phyloP scores from a whole-genome alignment of 2,888 invertebrate species.

The Phasia obesa region DNA sequence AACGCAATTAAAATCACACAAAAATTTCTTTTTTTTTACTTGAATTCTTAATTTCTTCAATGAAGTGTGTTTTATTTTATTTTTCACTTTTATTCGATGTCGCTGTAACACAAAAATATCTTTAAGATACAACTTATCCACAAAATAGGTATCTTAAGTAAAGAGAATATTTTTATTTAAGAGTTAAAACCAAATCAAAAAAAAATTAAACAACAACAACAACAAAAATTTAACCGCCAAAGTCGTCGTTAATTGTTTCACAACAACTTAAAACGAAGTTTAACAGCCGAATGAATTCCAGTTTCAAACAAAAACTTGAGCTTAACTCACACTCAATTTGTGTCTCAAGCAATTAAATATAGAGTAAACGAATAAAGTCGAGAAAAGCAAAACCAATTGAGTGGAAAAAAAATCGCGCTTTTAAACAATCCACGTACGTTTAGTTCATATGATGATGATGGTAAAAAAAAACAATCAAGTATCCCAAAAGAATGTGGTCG shows the following conservation, averaged over 20 bases:
- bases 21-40: conserved; percentile 20
- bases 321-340: conserved; percentile 46
- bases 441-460: conserved; percentile 49
- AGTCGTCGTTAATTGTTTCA: conserved; percentile 40
- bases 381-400: conserved; percentile 20
- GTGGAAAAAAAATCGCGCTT: conserved; percentile 55
- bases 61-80: conserved; percentile 25
- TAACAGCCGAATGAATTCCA: conserved; percentile 67
- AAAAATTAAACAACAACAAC: not conserved
- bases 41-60: conserved; percentile 34
- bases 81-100: conserved; percentile 14
- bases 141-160: not conserved
- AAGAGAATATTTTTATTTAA: conserved; percentile 17
- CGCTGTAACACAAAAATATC: conserved; percentile 22
- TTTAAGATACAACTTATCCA: conserved; percentile 40
- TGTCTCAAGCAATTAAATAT: conserved; percentile 34
- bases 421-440: conserved; percentile 50
- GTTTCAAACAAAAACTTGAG: conserved; percentile 51
- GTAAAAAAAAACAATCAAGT: conserved; percentile 52
- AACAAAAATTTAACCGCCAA: conserved; percentile 54
- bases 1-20: conserved; percentile 9
- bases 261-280: conserved; percentile 57
- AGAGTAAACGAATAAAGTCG: conserved; percentile 24
- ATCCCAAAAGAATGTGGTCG: conserved; percentile 71
- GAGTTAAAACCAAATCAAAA: not conserved